A percentile compares a stretch with the other conserved stretches of the same genome.
Evolutionary conservation across 2,113 vertebrate genomes (phyloP).

Genomic region (Bagarius yarrelli): DNA sequence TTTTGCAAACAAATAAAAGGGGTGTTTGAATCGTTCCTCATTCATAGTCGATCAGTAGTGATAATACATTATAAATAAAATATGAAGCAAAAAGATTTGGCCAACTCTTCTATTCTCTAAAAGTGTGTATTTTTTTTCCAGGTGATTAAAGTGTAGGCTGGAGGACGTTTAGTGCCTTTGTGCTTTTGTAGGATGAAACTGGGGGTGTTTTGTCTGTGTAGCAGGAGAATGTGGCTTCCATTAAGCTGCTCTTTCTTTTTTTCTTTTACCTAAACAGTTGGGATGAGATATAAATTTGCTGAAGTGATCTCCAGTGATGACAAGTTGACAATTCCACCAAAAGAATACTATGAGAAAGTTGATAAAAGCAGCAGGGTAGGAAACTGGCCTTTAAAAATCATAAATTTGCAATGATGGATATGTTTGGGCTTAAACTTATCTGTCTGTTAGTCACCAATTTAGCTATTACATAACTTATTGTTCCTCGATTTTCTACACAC

Average conservation of each 20-base stretch:
- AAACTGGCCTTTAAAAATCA: neutral
- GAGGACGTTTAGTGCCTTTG: constrained; percentile 6
- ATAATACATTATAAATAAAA: too few species aligned
- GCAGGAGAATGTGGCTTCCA: neutral
- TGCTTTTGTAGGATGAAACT: constrained; percentile 12
- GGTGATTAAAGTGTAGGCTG: constrained; percentile 11
- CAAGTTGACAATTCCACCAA: neutral
- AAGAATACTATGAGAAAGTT: neutral
- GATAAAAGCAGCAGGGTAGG: neutral
- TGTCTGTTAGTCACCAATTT: neutral
- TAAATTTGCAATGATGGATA: neutral
- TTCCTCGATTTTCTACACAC: too few species aligned
- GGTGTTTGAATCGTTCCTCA: too few species aligned
- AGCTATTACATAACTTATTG: neutral
- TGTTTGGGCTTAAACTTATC: neutral
- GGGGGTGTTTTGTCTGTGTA: neutral
- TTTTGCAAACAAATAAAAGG: too few species aligned
- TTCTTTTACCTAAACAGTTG: neutral
- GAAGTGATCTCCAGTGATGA: neutral
- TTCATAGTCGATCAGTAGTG: too few species aligned
- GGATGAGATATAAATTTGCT: too few species aligned
- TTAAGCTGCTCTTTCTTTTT: neutral
- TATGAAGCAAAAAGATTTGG: too few species aligned
- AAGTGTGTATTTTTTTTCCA: too few species aligned
- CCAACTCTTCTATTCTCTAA: too few species aligned